phyloP scores from a whole-genome alignment of 2,888 invertebrate species.

The Didymodactylos carnosus region DNA sequence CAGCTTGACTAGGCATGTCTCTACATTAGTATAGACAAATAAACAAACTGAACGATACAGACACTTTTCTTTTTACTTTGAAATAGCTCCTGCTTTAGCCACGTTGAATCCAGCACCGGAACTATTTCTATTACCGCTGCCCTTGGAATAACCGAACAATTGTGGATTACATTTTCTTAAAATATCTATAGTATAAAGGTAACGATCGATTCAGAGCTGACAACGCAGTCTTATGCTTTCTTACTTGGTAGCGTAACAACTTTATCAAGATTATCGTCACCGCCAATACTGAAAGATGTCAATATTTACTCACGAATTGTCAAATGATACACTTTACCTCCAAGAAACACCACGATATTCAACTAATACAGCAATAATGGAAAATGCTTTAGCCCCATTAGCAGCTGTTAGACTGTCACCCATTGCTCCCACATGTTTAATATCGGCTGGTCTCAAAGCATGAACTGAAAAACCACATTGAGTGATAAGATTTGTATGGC shows the following conservation, averaged over 20 bases:
- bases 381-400: conserved; percentile 22
- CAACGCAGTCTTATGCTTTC: background rate
- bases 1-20: conserved; percentile 18
- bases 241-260: conserved; percentile 24
- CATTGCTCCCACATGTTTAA: conserved; percentile 21
- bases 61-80: background rate
- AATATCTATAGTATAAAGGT: conserved; percentile 21
- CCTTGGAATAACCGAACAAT: conserved; percentile 23
- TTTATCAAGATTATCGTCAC: conserved; percentile 19
- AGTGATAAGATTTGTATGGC: background rate
- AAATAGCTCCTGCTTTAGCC: conserved; percentile 23
- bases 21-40: conserved; percentile 15
- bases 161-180: conserved; percentile 24
- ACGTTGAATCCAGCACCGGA: conserved; percentile 21
- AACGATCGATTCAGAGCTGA: background rate
- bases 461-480: conserved; percentile 20
- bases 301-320: background rate
- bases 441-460: conserved; percentile 21
- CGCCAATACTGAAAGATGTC: conserved; percentile 22
- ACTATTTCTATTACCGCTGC: conserved; percentile 17
- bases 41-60: background rate
- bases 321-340: conserved; percentile 18
- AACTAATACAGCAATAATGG: conserved; percentile 20
- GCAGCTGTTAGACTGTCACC: conserved; percentile 26
- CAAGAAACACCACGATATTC: conserved; percentile 23